Conservation (phyloP, 2,888 invertebrate species). For the Dynastes maya region DNA sequence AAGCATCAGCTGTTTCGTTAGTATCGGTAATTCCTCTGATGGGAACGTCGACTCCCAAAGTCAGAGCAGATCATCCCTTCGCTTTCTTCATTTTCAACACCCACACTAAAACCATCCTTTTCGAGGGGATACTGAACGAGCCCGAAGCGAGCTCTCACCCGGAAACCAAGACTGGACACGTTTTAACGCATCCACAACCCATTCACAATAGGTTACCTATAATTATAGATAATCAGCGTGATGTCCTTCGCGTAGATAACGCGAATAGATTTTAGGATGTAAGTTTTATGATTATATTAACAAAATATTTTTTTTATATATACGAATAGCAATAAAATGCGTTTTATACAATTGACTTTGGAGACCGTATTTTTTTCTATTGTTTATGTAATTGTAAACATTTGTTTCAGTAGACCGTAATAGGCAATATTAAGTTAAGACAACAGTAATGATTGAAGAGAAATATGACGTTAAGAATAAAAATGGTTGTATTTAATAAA, state of each 20-base stretch:
- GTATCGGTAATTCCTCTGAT: conserved; percentile 77
- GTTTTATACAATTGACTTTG: conserved; percentile 13
- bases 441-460: too few species aligned
- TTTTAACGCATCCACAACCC: conserved; percentile 11
- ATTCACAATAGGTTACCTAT: conserved; percentile 13
- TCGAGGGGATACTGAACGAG: conserved; percentile 73
- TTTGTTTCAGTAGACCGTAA: too few species aligned
- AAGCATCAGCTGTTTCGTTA: conserved; percentile 77
- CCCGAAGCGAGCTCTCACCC: background rate
- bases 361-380: background rate
- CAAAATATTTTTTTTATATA: conserved; percentile 23
- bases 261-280: conserved; percentile 4
- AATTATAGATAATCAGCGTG: background rate
- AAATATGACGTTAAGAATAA: background rate
- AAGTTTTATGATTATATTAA: background rate
- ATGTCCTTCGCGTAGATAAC: background rate
- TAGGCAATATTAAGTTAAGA: too few species aligned
- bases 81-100: conserved; percentile 78
- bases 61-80: conserved; percentile 78
- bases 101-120: conserved; percentile 73
- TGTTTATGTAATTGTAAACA: background rate
- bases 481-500: background rate
- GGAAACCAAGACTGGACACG: background rate
- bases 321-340: conserved; percentile 15
- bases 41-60: conserved; percentile 70